Conservation (phyloP, 2,797 vertebrate species). For the Typhlichthys subterraneus region DNA sequence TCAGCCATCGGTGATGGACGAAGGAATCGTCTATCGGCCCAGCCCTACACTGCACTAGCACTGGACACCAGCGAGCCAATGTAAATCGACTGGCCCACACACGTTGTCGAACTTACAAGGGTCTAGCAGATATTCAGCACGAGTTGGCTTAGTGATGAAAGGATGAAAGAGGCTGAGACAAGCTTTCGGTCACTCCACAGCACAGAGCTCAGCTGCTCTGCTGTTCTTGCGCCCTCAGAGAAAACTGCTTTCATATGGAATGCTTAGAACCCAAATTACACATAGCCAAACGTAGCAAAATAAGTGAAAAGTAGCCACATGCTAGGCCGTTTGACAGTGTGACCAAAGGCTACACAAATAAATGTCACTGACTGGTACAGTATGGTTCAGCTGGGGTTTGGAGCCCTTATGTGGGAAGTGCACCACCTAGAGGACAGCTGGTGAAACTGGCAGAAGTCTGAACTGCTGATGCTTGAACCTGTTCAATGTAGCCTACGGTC, state of each 20-base stretch:
- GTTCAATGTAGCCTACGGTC: constrained; percentile 10
- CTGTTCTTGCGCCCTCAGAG: constrained; percentile 5
- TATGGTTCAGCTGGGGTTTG: too few species aligned
- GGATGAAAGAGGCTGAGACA: too few species aligned
- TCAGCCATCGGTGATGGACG: too few species aligned
- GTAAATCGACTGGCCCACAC: too few species aligned
- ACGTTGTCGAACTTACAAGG: too few species aligned
- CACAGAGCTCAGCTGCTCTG: constrained; percentile 20
- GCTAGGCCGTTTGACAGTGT: not conserved
- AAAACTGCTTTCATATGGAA: constrained; percentile 17
- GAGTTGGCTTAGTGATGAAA: too few species aligned
- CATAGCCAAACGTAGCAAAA: not conserved
- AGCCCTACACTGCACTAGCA: too few species aligned
- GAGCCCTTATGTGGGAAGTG: constrained; percentile 12
- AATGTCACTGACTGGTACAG: too few species aligned
- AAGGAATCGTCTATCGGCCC: too few species aligned
- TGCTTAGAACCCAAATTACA: constrained; percentile 9
- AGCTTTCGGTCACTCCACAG: too few species aligned
- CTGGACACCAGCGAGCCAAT: too few species aligned
- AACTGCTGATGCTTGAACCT: constrained; percentile 16
- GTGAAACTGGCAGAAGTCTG: constrained; percentile 1
- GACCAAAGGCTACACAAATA: not conserved
- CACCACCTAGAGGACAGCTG: constrained; percentile 51
- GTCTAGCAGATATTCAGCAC: too few species aligned
- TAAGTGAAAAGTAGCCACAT: not conserved